Evolutionary conservation across 2,888 invertebrate genomes (phyloP).

Genomic region (Caenorhabditis sulstoni): DNA sequence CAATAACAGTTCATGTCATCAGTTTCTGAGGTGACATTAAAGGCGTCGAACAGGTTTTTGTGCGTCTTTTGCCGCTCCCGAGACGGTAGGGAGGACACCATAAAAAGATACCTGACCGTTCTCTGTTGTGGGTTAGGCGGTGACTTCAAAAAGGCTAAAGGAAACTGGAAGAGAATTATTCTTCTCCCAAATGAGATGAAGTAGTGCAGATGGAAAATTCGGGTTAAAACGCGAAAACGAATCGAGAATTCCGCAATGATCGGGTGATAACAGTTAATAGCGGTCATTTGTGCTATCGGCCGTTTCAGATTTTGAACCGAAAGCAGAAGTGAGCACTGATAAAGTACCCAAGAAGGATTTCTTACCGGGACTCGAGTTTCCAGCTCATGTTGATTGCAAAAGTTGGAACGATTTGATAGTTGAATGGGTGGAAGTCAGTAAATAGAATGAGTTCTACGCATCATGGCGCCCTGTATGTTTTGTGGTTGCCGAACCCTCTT

Average conservation of each 20-base stretch:
- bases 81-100: background rate
- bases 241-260: too few relatives aligned
- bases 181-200: background rate
- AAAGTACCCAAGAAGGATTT: background rate
- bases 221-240: too few relatives aligned
- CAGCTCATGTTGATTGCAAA: slow-evolving; percentile 20
- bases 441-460: slow-evolving; percentile 22
- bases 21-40: background rate
- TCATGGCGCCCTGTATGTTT: slow-evolving; percentile 17
- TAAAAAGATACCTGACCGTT: slow-evolving; percentile 4
- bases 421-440: background rate
- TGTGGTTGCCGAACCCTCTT: slow-evolving; percentile 13
- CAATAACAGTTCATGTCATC: slow-evolving; percentile 35
- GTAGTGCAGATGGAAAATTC: background rate
- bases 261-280: slow-evolving; percentile 2
- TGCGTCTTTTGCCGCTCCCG: background rate
- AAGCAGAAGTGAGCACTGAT: background rate
- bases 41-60: slow-evolving; percentile 22
- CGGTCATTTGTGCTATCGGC: slow-evolving; percentile 18
- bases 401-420: background rate
- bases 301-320: slow-evolving; percentile 1
- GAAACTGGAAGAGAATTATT: background rate
- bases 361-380: slow-evolving; percentile 33
- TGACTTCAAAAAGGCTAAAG: slow-evolving; percentile 1
- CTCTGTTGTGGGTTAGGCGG: background rate